Conservation (phyloP, 2,888 invertebrate species). For the Drosophila emarginata region DNA sequence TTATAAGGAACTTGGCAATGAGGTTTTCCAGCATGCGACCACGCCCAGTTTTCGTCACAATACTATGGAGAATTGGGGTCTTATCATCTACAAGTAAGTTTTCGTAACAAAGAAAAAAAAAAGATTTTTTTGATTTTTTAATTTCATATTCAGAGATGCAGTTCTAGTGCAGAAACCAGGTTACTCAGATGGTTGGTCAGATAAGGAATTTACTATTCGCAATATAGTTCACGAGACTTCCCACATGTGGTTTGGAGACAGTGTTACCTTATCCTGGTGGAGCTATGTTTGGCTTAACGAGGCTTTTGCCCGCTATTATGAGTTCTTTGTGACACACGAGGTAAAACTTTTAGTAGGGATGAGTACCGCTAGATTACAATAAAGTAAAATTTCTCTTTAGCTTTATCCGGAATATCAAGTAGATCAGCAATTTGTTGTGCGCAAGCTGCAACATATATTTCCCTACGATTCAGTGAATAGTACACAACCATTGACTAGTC, state of each 20-base stretch:
- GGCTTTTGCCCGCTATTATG: constrained; percentile 87
- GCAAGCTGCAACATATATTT: constrained; percentile 87
- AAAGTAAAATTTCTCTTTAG: constrained; percentile 83
- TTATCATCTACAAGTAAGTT: constrained; percentile 89
- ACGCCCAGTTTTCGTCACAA: constrained; percentile 90
- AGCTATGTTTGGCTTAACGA: constrained; percentile 86
- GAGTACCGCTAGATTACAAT: constrained; percentile 78
- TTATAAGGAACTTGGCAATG: constrained; percentile 84
- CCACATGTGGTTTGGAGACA: constrained; percentile 87
- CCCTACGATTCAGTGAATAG: constrained; percentile 84
- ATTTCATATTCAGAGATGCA: constrained; percentile 49
- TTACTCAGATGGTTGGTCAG: constrained; percentile 71
- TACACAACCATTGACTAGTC: constrained; percentile 85
- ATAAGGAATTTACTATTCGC: constrained; percentile 83
- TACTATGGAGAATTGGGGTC: constrained; percentile 96
- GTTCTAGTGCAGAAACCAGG: constrained; percentile 61
- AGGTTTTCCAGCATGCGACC: constrained; percentile 90
- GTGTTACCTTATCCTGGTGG: constrained; percentile 84
- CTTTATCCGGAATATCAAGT: constrained; percentile 86
- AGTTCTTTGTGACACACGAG: constrained; percentile 84
- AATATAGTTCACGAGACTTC: constrained; percentile 83
- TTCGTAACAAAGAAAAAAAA: not conserved
- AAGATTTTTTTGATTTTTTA: not conserved
- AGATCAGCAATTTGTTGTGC: constrained; percentile 87
- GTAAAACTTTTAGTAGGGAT: constrained; percentile 23